Evolutionary conservation across 1,140 invertebrate species (phyloP).

Genomic region (Drosophila auraria): DNA sequence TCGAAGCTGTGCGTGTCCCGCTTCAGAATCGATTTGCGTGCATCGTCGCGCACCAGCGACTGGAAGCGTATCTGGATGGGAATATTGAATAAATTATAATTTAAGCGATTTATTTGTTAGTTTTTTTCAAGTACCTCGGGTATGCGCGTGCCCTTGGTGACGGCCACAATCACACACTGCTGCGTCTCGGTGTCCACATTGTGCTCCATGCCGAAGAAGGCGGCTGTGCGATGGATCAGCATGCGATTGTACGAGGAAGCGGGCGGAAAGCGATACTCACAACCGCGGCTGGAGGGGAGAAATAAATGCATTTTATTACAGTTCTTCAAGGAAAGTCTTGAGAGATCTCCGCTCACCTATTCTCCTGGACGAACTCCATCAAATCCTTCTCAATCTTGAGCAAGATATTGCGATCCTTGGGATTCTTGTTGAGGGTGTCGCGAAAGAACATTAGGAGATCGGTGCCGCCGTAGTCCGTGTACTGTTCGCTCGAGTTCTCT

Average conservation of each 20-base stretch:
- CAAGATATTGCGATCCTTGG: constrained; percentile 93
- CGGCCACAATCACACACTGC: constrained; percentile 90
- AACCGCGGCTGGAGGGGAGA: constrained; percentile 85
- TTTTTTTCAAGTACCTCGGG: constrained; percentile 85
- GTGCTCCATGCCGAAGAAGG: constrained; percentile 97
- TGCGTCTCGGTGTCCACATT: constrained; percentile 94
- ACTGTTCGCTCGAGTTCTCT: constrained; percentile 94
- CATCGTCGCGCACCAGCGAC: constrained; percentile 88
- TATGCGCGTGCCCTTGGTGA: constrained; percentile 91
- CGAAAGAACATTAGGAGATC: constrained; percentile 95
- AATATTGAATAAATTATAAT: constrained; percentile 5
- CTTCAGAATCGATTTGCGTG: constrained; percentile 93
- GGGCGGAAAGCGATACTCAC: constrained; percentile 92
- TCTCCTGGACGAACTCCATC: constrained; percentile 92
- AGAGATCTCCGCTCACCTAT: constrained; percentile 87
- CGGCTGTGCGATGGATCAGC: constrained; percentile 96
- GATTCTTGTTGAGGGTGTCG: constrained; percentile 95
- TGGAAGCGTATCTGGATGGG: constrained; percentile 86
- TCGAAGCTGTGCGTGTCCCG: constrained; percentile 92
- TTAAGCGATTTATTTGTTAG: neutral
- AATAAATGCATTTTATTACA: neutral
- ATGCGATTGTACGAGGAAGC: constrained; percentile 98
- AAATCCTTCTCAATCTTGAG: constrained; percentile 95
- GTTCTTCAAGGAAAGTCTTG: too few relatives aligned
- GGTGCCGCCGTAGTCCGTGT: constrained; percentile 91